Evolutionary conservation across 2,888 invertebrate species (phyloP).

Genomic region (Oscheius sp.): DNA sequence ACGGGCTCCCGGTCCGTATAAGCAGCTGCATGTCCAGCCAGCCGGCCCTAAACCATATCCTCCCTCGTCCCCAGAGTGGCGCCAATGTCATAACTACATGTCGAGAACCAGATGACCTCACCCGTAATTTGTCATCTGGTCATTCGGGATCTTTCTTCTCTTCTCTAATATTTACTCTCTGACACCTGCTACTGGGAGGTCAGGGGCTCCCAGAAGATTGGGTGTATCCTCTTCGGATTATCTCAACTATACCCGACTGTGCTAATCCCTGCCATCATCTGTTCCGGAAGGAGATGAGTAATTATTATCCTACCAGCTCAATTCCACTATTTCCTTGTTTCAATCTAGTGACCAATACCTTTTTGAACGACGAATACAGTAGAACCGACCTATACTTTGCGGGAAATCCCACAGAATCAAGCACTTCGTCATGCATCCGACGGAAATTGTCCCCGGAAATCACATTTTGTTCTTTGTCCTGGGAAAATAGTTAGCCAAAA

Average conservation of each 20-base stretch:
- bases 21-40: constrained; percentile 11
- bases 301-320: too few species aligned
- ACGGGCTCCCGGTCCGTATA: background rate
- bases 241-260: background rate
- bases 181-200: constrained; percentile 16
- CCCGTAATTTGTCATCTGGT: constrained; percentile 6
- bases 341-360: too few species aligned
- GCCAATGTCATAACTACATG: constrained; percentile 27
- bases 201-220: background rate
- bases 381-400: too few species aligned
- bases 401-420: too few species aligned
- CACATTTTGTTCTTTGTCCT: too few species aligned
- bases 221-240: background rate
- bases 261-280: background rate
- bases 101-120: constrained; percentile 27
- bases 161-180: constrained; percentile 2
- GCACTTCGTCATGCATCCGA: too few species aligned
- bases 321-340: too few species aligned
- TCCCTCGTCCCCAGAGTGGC: background rate
- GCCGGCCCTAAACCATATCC: background rate
- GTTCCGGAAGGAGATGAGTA: too few species aligned
- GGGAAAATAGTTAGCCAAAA: too few species aligned
- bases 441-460: too few species aligned
- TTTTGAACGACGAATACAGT: too few species aligned
- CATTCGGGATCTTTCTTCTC: background rate